These are phyloP conservation scores for Ophioderma brevispina DNA, from an alignment of 35 echinoderm and acorn worm species.

Conservation along the genomic window DNA sequence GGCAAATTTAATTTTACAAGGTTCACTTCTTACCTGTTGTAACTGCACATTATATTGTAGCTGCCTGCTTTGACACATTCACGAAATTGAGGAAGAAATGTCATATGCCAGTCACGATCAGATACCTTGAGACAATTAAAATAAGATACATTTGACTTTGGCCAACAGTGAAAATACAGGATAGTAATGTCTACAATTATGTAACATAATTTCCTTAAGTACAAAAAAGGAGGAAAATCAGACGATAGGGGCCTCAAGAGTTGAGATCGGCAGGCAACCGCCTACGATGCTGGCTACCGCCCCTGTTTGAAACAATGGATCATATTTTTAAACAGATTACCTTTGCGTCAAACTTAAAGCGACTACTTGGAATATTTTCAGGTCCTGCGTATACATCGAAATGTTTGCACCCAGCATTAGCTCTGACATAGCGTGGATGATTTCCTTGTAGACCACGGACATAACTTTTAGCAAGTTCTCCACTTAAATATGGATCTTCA, in stretches of 20 bases:
- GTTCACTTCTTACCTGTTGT: slow-evolving; percentile 89
- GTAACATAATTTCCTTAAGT: too few relatives aligned
- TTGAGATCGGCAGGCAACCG: too few relatives aligned
- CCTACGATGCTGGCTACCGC: too few relatives aligned
- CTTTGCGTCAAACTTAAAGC: slow-evolving; percentile 89
- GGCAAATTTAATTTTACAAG: too few relatives aligned
- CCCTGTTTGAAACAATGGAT: too few relatives aligned
- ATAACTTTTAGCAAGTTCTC: slow-evolving; percentile 74
- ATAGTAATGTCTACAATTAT: too few relatives aligned
- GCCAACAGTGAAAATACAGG: too few relatives aligned
- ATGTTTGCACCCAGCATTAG: slow-evolving; percentile 96
- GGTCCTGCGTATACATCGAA: slow-evolving; percentile 89
- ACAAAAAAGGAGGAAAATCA: too few relatives aligned
- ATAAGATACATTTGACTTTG: too few relatives aligned
- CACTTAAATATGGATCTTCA: slow-evolving; percentile 90
- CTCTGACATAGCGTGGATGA: slow-evolving; percentile 68
- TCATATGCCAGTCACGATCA: slow-evolving; percentile 79
- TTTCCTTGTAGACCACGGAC: slow-evolving; percentile 79
- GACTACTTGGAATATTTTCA: slow-evolving; percentile 70
- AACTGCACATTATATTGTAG: slow-evolving; percentile 97
- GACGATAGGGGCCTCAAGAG: too few relatives aligned
- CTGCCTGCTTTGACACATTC: slow-evolving; percentile 97
- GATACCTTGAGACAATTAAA: slow-evolving; percentile 65
- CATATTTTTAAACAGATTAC: too few relatives aligned
- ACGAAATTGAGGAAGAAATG: slow-evolving; percentile 89